Evolutionary conservation across 2,888 invertebrate genomes (phyloP).

Genomic region (Hyposoter dolosus): DNA sequence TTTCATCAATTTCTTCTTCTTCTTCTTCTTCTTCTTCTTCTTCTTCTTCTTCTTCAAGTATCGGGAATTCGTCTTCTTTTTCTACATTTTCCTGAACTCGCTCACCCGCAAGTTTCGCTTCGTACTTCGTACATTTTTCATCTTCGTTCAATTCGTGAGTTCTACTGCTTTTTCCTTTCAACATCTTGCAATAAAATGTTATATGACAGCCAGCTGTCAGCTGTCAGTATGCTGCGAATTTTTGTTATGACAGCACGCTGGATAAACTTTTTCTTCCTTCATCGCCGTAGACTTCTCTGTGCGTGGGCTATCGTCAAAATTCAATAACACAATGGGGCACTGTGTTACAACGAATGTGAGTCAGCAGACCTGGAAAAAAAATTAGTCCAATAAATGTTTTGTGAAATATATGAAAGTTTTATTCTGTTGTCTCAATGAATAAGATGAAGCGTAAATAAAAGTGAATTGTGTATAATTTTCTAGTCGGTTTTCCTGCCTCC

Average conservation of each 20-base stretch:
- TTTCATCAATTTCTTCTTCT: conserved; percentile 26
- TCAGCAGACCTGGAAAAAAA: not conserved
- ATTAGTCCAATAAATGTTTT: not conserved
- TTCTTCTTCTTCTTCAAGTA: conserved; percentile 14
- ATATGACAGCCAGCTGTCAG: conserved; percentile 25
- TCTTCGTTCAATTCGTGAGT: conserved; percentile 37
- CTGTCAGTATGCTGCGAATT: conserved; percentile 24
- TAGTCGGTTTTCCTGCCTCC: conserved; percentile 71
- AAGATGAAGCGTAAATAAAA: not conserved
- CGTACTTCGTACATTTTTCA: conserved; percentile 47
- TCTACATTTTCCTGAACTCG: conserved; percentile 36
- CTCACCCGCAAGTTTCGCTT: conserved; percentile 35
- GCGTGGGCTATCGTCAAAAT: not conserved
- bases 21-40: conserved; percentile 37
- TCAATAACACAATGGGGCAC: conserved; percentile 36
- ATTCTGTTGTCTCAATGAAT: not conserved
- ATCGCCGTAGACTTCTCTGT: not conserved
- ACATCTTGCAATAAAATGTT: conserved; percentile 13
- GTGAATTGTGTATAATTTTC: conserved; percentile 37
- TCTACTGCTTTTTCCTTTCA: conserved; percentile 16
- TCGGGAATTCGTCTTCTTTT: conserved; percentile 34
- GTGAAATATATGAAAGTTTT: not conserved
- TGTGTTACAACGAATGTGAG: conserved; percentile 50
- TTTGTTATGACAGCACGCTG: not conserved
- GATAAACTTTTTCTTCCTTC: not conserved